Percentiles rank a stretch among this genome's conserved stretches.
These are phyloP conservation scores for Elanoides forficatus DNA, from an alignment of 2,113 vertebrate genomes.

Conservation along the genomic window DNA sequence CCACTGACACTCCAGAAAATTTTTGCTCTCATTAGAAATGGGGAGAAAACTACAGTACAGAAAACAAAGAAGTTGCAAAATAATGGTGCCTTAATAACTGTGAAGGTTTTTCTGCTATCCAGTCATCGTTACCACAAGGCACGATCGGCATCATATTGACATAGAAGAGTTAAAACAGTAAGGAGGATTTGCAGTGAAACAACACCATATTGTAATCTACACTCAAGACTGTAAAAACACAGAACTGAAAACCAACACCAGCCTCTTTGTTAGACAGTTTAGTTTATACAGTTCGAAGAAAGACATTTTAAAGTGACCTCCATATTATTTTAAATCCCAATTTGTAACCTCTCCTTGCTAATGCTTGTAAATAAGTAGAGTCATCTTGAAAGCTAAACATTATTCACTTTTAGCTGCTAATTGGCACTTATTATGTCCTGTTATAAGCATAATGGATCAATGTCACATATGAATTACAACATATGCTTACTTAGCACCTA, in stretches of 20 bases:
- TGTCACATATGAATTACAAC: not conserved
- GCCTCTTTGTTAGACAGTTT: not conserved
- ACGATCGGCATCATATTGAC: not conserved
- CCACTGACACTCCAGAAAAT: not conserved
- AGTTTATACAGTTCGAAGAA: not conserved
- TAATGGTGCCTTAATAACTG: not conserved
- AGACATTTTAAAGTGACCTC: not conserved
- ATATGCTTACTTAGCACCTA: not conserved
- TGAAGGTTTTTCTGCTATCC: not conserved
- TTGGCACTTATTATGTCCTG: not conserved
- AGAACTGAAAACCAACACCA: not conserved
- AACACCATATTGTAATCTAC: not conserved
- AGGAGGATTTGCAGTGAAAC: not conserved
- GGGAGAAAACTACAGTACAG: not conserved
- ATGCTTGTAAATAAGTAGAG: not conserved
- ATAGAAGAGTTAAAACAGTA: not conserved
- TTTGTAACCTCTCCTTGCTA: not conserved
- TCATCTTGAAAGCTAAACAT: not conserved
- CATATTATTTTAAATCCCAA: not conserved
- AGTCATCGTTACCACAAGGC: accelerated
- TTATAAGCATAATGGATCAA: not conserved
- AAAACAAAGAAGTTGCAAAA: not conserved
- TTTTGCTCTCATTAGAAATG: not conserved
- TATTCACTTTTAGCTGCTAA: not conserved
- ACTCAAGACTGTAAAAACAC: not conserved